Conservation (phyloP, 2,888 invertebrate genomes). For the Chymomyza fuscimana region DNA sequence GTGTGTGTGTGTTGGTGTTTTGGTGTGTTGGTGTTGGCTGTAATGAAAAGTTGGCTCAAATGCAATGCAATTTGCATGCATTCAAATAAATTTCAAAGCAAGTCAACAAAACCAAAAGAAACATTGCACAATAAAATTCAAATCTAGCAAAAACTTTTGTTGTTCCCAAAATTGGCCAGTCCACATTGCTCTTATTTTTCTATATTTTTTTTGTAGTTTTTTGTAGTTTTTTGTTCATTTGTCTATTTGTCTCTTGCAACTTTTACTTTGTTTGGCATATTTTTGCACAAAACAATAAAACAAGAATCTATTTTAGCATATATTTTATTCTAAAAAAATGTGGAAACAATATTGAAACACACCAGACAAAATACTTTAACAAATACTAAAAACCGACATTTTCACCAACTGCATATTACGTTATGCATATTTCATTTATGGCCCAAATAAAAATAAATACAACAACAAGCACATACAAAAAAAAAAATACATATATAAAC, state of each 20-base stretch:
- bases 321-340: slow-evolving; percentile 39
- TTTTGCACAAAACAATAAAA: slow-evolving; percentile 6
- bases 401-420: slow-evolving; percentile 51
- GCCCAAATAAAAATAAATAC: slow-evolving; percentile 28
- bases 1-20: not conserved
- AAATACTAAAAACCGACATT: slow-evolving; percentile 54
- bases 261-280: slow-evolving; percentile 3
- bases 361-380: slow-evolving; percentile 46
- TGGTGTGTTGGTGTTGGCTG: not conserved
- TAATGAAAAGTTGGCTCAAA: slow-evolving; percentile 6
- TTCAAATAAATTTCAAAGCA: slow-evolving; percentile 10
- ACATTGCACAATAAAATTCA: slow-evolving; percentile 1
- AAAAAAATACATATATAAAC: not conserved
- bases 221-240: not conserved
- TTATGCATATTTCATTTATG: slow-evolving; percentile 56
- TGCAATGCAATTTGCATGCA: slow-evolving; percentile 9
- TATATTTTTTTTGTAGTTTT: slow-evolving; percentile 4
- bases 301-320: slow-evolving; percentile 17
- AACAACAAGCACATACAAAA: not conserved
- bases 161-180: not conserved
- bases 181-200: not conserved
- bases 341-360: slow-evolving; percentile 22
- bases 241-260: slow-evolving; percentile 5
- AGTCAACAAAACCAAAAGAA: not conserved
- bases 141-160: slow-evolving; percentile 1